Base-by-base conservation (phyloP, 1,140 invertebrate species). In the Spodoptera litura region DNA sequence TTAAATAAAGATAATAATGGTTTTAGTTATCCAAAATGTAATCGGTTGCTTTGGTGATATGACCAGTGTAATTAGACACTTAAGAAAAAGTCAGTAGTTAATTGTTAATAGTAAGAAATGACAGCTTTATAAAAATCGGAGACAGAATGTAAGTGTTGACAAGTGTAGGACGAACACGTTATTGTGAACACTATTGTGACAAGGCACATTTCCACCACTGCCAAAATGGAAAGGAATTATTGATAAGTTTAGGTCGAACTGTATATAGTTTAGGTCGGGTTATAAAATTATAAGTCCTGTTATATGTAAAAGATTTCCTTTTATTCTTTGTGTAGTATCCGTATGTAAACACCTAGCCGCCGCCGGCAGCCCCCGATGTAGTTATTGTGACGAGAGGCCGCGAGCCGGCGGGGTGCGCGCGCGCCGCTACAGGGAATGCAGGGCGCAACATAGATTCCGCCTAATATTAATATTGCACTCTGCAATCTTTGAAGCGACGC, bases 131-230 rank as follows among this genome's bases (percentile, higher is more conserved):
- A 86, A 76, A 66, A 87, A 90, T 83, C 83, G 80, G 87, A 93
- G 86, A 90, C 89, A 87, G 85, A 89, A 61, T 64, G n/a, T 38
- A 44, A 61, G 56, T 11, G 35, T 74, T 51, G 38, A 74, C 20
- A 61, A 13, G 51, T 72, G 71, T 61, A 61, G 9, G 25, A 79
- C 79, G 82, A 85, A 86, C 88, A 90, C 88, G 88, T 89, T 84
- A 38, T 53, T 62, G 64, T 35, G 38, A 31, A 20, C 52, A 62
- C 49, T 64, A 85, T 89, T 92, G 87, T 89, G 88, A 94, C 94
- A 94, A 95, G 94, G 94, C 94, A 95, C 94, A 95, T 95, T 92
- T 95, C 94, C 94, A 95, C 89, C 93, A 94, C 90, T 93, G 94
- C 94, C 94, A 92, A 93, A 82, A 92, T 88, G 87, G 83, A 86